Evolutionary conservation across 2,888 invertebrate genomes (phyloP).

Genomic region (Caenorhabditis sp.): DNA sequence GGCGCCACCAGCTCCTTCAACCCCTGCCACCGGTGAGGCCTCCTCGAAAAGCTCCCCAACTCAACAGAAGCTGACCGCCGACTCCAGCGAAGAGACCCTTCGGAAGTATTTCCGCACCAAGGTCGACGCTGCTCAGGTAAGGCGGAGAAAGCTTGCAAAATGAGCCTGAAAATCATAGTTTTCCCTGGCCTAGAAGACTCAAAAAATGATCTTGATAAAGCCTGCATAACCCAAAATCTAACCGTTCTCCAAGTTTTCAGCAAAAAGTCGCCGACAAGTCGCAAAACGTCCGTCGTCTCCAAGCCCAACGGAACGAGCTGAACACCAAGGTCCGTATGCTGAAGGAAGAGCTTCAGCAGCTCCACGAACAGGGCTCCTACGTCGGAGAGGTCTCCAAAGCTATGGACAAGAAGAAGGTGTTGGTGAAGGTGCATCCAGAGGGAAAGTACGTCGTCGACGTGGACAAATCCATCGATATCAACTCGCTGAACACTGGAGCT

Average conservation of each 20-base stretch:
- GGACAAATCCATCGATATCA: constrained; percentile 98
- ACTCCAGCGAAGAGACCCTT: constrained; percentile 72
- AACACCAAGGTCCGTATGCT: constrained; percentile 99
- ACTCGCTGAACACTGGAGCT: constrained; percentile 97
- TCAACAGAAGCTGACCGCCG: constrained; percentile 45
- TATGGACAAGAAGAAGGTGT: constrained; percentile 99
- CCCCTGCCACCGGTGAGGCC: neutral
- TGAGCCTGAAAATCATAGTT: neutral
- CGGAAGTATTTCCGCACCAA: constrained; percentile 93
- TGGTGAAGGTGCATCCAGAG: constrained; percentile 99
- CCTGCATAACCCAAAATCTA: neutral
- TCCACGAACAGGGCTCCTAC: constrained; percentile 98
- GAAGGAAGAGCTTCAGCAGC: constrained; percentile 95
- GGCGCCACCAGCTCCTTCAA: constrained; percentile 36
- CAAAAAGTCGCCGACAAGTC: constrained; percentile 96
- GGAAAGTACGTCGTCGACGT: constrained; percentile 99
- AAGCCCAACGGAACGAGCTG: constrained; percentile 99
- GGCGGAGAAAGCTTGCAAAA: neutral
- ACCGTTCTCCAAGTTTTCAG: constrained; percentile 79
- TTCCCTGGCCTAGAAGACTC: no score
- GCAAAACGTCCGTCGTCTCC: constrained; percentile 95
- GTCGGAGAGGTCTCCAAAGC: constrained; percentile 99
- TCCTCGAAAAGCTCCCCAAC: constrained; percentile 1
- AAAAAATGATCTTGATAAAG: neutral
- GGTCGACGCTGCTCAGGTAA: constrained; percentile 93